phyloP scores from a whole-genome alignment of 2,888 invertebrate species.

The Cataglyphis albicans region DNA sequence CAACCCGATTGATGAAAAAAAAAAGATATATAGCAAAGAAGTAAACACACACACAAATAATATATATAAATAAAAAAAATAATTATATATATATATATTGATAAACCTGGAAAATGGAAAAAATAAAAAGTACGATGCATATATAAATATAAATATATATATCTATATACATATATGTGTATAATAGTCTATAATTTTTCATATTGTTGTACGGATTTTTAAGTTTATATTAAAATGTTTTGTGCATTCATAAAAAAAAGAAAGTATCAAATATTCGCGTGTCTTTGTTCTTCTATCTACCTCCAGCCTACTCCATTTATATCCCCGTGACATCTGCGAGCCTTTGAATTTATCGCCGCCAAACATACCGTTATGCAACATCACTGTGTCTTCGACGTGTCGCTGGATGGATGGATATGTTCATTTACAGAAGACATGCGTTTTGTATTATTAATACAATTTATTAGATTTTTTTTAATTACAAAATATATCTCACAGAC shows the following conservation, averaged over 20 bases:
- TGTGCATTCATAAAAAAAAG: slow-evolving; percentile 89
- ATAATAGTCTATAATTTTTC: slow-evolving; percentile 94
- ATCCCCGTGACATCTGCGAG: neutral
- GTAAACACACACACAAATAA: slow-evolving; percentile 48
- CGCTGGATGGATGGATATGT: neutral
- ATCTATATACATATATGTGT: slow-evolving; percentile 86
- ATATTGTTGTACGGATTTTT: slow-evolving; percentile 95
- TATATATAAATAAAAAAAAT: slow-evolving; percentile 59
- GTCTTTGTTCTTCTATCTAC: slow-evolving; percentile 7
- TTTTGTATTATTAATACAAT: too few species aligned
- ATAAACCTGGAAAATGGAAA: slow-evolving; percentile 65
- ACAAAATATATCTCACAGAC: too few species aligned
- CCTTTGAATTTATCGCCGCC: neutral
- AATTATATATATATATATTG: slow-evolving; percentile 63
- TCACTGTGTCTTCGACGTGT: neutral
- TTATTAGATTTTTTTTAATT: too few species aligned
- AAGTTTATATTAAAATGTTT: slow-evolving; percentile 95
- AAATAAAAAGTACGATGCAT: slow-evolving; percentile 66
- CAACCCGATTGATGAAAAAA: slow-evolving; percentile 87
- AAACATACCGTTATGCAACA: neutral
- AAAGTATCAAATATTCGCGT: slow-evolving; percentile 56
- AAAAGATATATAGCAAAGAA: slow-evolving; percentile 66
- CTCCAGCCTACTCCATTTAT: slow-evolving; percentile 6
- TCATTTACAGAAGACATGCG: too few species aligned
- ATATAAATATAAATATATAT: slow-evolving; percentile 85